Percentiles rank a stretch among this genome's conserved stretches.
phyloP scores from a whole-genome alignment of 2,113 vertebrate species.

The Erythrocebus patas region DNA sequence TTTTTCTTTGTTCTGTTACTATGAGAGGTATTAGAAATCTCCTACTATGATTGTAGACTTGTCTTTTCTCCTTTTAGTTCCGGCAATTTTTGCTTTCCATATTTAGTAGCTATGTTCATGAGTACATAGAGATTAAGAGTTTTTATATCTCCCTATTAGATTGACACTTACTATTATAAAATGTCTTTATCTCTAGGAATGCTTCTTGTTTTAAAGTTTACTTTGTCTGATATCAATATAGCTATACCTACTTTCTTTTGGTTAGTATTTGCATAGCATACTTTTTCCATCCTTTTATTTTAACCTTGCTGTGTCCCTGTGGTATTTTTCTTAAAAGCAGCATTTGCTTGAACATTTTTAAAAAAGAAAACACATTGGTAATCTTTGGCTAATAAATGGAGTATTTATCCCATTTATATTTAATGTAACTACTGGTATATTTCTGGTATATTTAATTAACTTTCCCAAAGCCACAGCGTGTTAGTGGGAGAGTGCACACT shows the following conservation, averaged over 20 bases:
- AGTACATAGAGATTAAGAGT: background rate
- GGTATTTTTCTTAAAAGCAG: background rate
- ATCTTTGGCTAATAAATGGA: background rate
- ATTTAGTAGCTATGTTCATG: background rate
- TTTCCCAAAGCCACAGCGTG: background rate
- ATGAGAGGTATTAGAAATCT: background rate
- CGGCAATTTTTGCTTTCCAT: background rate
- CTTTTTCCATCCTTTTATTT: background rate
- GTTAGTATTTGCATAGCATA: background rate
- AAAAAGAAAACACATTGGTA: background rate
- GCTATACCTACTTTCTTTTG: background rate
- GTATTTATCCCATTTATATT: background rate
- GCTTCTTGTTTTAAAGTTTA: background rate
- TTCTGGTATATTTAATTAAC: background rate
- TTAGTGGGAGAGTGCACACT: background rate
- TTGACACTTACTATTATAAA: background rate
- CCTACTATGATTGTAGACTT: background rate
- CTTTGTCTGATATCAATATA: background rate
- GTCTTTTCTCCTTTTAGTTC: background rate
- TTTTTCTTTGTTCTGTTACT: background rate
- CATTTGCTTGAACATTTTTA: background rate
- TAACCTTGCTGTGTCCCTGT: background rate
- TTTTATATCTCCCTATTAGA: background rate
- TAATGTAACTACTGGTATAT: background rate
- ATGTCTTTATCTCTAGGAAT: background rate